A percentile compares a stretch with the other conserved stretches of the same genome.
Evolutionary conservation across 2,113 vertebrate species (phyloP).

Genomic region (Channa argus): DNA sequence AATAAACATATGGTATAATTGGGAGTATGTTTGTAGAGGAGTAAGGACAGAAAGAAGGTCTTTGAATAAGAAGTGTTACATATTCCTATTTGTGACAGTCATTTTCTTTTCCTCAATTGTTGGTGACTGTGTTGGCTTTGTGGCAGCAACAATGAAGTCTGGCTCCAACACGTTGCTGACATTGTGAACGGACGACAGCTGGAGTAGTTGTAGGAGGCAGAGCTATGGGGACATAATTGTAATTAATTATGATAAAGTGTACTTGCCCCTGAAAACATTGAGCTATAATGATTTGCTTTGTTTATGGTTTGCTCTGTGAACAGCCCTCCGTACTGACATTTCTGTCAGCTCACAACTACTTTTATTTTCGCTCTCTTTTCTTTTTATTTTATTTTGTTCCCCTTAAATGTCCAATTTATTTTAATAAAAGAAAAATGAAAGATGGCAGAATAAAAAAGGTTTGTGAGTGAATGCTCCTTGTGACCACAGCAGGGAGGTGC

Average conservation of each 20-base stretch:
- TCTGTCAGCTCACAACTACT: conserved; percentile 11
- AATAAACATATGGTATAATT: conserved; percentile 44
- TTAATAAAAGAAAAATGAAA: conserved; percentile 21
- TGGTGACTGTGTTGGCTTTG: conserved; percentile 63
- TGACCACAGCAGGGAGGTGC: background rate
- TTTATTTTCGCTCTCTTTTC: background rate
- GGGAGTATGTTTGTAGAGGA: conserved; percentile 22
- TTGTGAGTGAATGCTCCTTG: conserved; percentile 4
- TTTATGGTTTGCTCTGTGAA: conserved; percentile 22
- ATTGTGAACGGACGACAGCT: conserved; percentile 57
- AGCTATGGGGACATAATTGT: conserved; percentile 55
- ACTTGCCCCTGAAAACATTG: conserved; percentile 51
- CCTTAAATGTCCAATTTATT: conserved; percentile 28
- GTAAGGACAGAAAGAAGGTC: conserved; percentile 24
- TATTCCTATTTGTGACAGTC: conserved; percentile 54
- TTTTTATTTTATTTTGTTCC: too few relatives aligned
- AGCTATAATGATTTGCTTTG: conserved; percentile 61
- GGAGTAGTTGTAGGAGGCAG: conserved; percentile 51
- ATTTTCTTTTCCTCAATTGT: conserved; percentile 67
- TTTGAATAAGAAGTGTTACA: conserved; percentile 67
- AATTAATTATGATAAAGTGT: conserved; percentile 57
- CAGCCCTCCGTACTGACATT: conserved; percentile 33
- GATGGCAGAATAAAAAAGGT: conserved; percentile 7
- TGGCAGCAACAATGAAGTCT: conserved; percentile 69
- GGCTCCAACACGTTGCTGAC: conserved; percentile 52